Evolutionary conservation across 1,140 invertebrate species (phyloP), one percentile per base, ranked within the genome.

Genomic region (Pinna nobilis): DNA sequence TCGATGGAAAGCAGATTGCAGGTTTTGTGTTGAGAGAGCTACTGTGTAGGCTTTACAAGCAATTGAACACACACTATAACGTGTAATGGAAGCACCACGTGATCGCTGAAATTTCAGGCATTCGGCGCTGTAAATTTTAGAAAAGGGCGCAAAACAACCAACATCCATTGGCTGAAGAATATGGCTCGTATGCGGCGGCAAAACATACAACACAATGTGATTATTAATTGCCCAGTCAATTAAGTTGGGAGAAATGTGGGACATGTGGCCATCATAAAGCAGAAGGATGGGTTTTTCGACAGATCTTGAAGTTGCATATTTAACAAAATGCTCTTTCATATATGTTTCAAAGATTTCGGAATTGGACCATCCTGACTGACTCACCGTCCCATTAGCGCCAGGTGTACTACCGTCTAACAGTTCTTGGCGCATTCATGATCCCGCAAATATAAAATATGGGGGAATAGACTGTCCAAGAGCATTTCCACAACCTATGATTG

Each of bases 1-100:
- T 39, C 30, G 39, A 13, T 33, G 47, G 15, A 67, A 73, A 18
- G 53, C 49, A n/a, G 70, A 47, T 32, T 32, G 30, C 35, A 67
- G 20, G 15, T 73, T 73, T 35, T 59, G 32, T 13, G 63, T 51
- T 47, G 63, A 47, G 15, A 67, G 57, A 6, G 53, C 63, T 7
- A 20, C 47, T 25, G n/a, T n/a, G 30, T 74, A 75, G 2, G 60
- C 55, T 50, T 64, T 66, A n/a, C 63, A 70, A 11, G 28, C 73
- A 11, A 75, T 44, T n/a, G 55, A 4, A 50, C 72, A 75, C 15
- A 77, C 49, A 55, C 60, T 64, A 13, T 70, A 57, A 32, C 57
- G 53, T 33, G 55, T 63, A 7, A 68, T 18, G 7, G 18, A 3
- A 25, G 13, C 28, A 57, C 30, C 50, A n/a, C 44, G 28, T 47